Percentiles rank a stretch among this genome's conserved stretches.
Conservation (phyloP, 2,113 vertebrate genomes). For the Eulacestoma nigropectus region DNA sequence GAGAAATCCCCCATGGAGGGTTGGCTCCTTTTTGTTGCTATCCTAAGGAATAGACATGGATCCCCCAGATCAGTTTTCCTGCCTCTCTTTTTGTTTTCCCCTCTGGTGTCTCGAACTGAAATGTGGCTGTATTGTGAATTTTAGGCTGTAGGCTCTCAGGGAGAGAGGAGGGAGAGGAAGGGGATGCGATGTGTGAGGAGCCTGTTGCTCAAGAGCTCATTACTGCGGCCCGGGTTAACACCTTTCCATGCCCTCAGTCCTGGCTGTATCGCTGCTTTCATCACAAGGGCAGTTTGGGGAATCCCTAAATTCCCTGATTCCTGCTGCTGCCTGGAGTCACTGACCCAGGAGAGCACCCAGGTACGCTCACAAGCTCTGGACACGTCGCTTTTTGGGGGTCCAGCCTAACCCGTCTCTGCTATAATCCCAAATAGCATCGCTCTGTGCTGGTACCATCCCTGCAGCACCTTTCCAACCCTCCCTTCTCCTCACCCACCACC, state of each 20-base stretch:
- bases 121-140: background rate
- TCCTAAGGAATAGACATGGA: background rate
- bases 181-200: background rate
- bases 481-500: background rate
- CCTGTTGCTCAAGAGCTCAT: background rate
- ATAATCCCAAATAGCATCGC: rapidly evolving
- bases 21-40: background rate
- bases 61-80: background rate
- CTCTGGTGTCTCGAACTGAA: background rate
- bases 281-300: rapidly evolving
- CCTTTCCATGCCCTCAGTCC: background rate
- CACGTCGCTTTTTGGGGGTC: rapidly evolving
- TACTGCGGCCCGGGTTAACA: background rate
- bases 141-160: background rate
- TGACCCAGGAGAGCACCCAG: background rate
- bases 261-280: rapidly evolving
- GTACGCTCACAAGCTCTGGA: rapidly evolving
- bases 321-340: background rate
- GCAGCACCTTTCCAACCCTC: background rate
- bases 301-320: background rate
- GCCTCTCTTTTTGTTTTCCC: background rate
- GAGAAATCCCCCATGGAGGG: background rate
- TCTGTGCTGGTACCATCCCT: rapidly evolving
- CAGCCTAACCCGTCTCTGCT: background rate
- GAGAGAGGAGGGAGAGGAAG: background rate